Evolutionary conservation across 30 jellyfish, hydroid and myxozoan species (phyloP), one percentile per base, ranked within the genome.

Genomic region (Rhopilema esculentum): DNA sequence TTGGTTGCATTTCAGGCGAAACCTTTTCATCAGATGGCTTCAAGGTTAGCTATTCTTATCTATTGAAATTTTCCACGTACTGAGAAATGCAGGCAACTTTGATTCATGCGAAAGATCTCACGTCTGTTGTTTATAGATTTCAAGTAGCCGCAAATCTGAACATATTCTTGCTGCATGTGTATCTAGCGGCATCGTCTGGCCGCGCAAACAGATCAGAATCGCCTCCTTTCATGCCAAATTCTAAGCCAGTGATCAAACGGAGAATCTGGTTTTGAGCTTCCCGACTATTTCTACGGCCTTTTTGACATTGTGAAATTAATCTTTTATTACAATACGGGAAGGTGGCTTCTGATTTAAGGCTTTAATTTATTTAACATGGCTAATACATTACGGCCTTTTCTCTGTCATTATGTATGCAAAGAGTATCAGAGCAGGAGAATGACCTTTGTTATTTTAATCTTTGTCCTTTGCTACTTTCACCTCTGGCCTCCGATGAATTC

Each of bases 231-330:
- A 30, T 78, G 89, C 72, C 50, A 63, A 64, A 80, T 24, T 49
- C 75, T 80, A 80, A 80, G 89, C 81, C 89, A 16, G 89, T 27
- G 89, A 80, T 80, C 89, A 80, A 80, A 80, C 64, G 89, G 67
- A 61, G 79, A 28, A 33, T n/a, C 89, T 51, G 65, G 81, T 77
- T 48, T 77, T 77, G 31, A 77, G 77, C 27, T 77, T 30, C 28
- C 89, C 89, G 89, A 80, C 89, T 69, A 62, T 64, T 52, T 80
- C 89, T 80, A 80, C 89, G 89, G 89, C 72, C 89, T 80, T 32
- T 80, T 80, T 80, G 89, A 80, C 80, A 80, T 80, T 80, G 89
- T 80, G 57, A 30, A 66, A 19, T 80, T 80, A 80, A 80, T 80
- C 89, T 80, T 33, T 63, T 30, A 64, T 62, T 1, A 80, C 80